These are phyloP conservation scores for Drosophila anomelani DNA, from an alignment of 2,888 invertebrate genomes.

Conservation along the genomic window DNA sequence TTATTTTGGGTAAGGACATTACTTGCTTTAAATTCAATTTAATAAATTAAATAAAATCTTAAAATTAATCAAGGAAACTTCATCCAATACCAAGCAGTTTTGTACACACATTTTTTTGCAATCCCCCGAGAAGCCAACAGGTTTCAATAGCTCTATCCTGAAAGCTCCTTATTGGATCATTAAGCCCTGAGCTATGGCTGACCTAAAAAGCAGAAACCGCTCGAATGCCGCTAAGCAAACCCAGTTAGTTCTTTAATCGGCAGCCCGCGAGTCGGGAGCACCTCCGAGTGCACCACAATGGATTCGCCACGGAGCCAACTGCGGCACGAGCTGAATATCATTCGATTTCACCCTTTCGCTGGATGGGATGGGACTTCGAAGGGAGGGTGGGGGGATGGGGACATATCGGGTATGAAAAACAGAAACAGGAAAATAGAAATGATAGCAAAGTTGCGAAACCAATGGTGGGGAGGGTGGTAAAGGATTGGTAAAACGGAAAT, in stretches of 20 bases:
- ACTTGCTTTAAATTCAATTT: not conserved
- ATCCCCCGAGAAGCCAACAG: slow-evolving; percentile 20
- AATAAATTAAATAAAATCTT: not conserved
- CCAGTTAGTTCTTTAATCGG: slow-evolving; percentile 29
- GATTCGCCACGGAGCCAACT: slow-evolving; percentile 33
- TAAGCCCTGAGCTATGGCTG: slow-evolving; percentile 17
- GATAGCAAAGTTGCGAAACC: slow-evolving; percentile 57
- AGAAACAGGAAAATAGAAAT: slow-evolving; percentile 74
- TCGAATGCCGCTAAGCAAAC: slow-evolving; percentile 27
- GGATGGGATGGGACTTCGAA: not conserved
- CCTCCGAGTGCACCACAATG: slow-evolving; percentile 44
- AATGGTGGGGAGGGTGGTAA: slow-evolving; percentile 1
- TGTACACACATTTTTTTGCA: not conserved
- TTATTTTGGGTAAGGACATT: not conserved
- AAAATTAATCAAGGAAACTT: not conserved
- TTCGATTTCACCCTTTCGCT: slow-evolving; percentile 37
- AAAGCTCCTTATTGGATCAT: slow-evolving; percentile 34
- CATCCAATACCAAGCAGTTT: no score
- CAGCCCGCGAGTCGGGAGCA: slow-evolving; percentile 22
- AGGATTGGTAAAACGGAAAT: slow-evolving; percentile 65
- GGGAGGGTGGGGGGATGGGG: slow-evolving; percentile 1
- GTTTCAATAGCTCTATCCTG: slow-evolving; percentile 15
- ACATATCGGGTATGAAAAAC: slow-evolving; percentile 50
- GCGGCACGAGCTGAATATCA: slow-evolving; percentile 39
- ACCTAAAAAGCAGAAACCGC: slow-evolving; percentile 21